phyloP scores from a whole-genome alignment of 2,113 vertebrate genomes.

The Phodopus roborovskii region DNA sequence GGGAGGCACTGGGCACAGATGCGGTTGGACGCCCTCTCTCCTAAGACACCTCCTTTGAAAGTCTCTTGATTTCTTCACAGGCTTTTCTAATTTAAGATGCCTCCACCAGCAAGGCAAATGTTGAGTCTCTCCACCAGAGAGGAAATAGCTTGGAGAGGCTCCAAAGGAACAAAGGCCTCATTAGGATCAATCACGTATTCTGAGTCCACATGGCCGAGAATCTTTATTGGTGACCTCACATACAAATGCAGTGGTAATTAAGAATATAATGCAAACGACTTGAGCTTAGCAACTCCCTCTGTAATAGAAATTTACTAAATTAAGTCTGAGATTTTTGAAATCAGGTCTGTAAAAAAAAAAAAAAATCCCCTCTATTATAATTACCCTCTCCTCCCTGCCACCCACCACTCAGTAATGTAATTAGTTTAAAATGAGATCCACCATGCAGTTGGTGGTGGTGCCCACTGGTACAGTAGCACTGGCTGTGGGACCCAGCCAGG shows the following conservation, averaged over 20 bases:
- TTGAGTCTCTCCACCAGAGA: conserved; percentile 13
- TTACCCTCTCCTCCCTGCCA: conserved; percentile 53
- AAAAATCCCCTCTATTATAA: conserved; percentile 58
- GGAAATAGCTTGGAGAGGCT: conserved; percentile 49
- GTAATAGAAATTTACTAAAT: conserved; percentile 80
- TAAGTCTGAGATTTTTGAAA: conserved; percentile 79
- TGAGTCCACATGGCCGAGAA: conserved; percentile 37
- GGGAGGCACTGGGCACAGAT: not conserved
- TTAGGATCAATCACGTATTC: conserved; percentile 70
- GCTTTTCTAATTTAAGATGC: conserved; percentile 65
- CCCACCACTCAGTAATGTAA: conserved; percentile 70
- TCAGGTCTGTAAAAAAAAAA: conserved; percentile 76
- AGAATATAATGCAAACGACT: conserved; percentile 69
- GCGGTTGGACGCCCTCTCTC: not conserved
- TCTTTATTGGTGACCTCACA: conserved; percentile 71
- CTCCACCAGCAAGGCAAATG: conserved; percentile 52
- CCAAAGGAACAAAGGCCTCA: conserved; percentile 67
- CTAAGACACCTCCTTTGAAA: not conserved
- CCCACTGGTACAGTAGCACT: not conserved
- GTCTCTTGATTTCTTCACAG: conserved; percentile 55
- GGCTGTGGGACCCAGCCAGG: not conserved
- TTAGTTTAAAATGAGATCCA: conserved; percentile 76
- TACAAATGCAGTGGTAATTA: conserved; percentile 76
- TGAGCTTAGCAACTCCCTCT: conserved; percentile 69
- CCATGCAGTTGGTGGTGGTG: not conserved